A percentile compares a stretch with the other conserved stretches of the same genome.
phyloP scores from a whole-genome alignment of 2,113 vertebrate genomes.

The Microtus ochrogaster region DNA sequence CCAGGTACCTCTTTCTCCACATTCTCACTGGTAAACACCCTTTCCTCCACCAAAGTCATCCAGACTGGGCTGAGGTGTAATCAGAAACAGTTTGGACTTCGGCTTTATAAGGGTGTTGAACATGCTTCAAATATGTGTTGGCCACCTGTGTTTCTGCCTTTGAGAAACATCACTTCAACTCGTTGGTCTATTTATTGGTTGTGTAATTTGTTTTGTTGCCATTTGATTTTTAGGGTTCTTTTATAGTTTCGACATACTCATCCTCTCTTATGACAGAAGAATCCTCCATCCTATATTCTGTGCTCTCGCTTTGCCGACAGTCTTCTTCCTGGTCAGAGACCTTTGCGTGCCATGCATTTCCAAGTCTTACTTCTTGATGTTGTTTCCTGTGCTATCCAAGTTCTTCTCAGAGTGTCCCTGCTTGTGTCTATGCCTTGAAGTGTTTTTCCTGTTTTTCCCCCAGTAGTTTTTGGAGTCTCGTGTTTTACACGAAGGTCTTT shows the following conservation, averaged over 20 bases:
- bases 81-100: neutral
- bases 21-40: neutral
- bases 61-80: neutral
- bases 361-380: neutral
- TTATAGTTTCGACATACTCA: neutral
- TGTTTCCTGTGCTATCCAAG: neutral
- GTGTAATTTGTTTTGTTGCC: neutral
- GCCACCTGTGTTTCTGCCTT: neutral
- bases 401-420: neutral
- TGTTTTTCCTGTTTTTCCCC: neutral
- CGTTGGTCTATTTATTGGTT: no score
- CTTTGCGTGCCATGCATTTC: neutral
- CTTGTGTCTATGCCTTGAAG: no score
- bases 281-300: neutral
- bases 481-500: no score
- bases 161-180: neutral
- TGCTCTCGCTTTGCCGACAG: no score
- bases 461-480: neutral
- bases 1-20: neutral
- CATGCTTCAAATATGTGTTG: neutral
- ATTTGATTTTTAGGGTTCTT: neutral
- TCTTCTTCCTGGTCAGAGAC: neutral
- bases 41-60: neutral
- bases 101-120: neutral
- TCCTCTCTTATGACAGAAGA: neutral